These are phyloP conservation scores for Spodoptera littoralis DNA, from an alignment of 2,888 invertebrate species.

Conservation along the genomic window DNA sequence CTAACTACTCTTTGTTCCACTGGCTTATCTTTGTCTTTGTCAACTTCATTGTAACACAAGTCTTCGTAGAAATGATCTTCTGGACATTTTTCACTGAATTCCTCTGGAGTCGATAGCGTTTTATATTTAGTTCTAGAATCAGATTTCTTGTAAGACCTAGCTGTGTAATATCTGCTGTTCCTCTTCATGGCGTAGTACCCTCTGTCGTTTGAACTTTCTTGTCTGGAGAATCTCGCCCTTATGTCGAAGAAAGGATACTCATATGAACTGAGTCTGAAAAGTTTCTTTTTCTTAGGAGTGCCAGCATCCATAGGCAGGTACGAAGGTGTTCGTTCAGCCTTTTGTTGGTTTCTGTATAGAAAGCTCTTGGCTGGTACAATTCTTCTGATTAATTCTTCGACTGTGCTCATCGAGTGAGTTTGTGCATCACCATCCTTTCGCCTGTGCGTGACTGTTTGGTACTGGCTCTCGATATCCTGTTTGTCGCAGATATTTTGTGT, in stretches of 20 bases:
- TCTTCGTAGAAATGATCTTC: constrained; percentile 86
- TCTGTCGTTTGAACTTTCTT: constrained; percentile 74
- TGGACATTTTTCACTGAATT: constrained; percentile 66
- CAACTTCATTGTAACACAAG: constrained; percentile 76
- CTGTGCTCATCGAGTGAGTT: constrained; percentile 61
- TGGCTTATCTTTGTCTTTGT: constrained; percentile 55
- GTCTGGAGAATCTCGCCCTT: constrained; percentile 72
- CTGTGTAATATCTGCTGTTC: constrained; percentile 70
- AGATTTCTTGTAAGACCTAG: constrained; percentile 70
- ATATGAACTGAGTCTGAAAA: constrained; percentile 80
- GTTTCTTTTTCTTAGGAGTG: constrained; percentile 70
- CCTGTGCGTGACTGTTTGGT: constrained; percentile 74
- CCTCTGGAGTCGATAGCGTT: constrained; percentile 73
- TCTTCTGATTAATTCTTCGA: constrained; percentile 80
- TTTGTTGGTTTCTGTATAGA: constrained; percentile 79
- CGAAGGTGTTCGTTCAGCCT: constrained; percentile 71
- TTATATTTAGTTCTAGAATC: constrained; percentile 77
- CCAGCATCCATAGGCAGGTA: constrained; percentile 83
- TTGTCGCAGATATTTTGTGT: constrained; percentile 32
- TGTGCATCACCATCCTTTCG: constrained; percentile 53
- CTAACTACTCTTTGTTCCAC: constrained; percentile 38
- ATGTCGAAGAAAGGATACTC: constrained; percentile 81
- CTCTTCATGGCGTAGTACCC: constrained; percentile 83
- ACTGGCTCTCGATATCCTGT: constrained; percentile 70
- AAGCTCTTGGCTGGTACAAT: constrained; percentile 84